Evolutionary conservation across 2,797 vertebrate genomes (phyloP).

Genomic region (Sebastes umbrosus): DNA sequence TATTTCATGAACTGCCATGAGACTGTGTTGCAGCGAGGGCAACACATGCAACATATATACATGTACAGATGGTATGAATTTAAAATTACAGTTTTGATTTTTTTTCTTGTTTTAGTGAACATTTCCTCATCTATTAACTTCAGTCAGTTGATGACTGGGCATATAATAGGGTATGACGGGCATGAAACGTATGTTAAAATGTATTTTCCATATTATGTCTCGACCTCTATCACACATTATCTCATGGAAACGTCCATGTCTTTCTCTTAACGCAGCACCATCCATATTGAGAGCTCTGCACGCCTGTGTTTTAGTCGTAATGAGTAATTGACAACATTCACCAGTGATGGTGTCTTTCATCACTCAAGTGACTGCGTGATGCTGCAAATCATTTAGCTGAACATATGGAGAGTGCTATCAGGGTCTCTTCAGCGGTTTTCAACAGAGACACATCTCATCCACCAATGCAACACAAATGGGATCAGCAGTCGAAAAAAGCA

Average conservation of each 20-base stretch:
- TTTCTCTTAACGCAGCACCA: slow-evolving; percentile 18
- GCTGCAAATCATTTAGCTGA: slow-evolving; percentile 65
- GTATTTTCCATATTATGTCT: neutral
- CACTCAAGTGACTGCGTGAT: slow-evolving; percentile 59
- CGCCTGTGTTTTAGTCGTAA: slow-evolving; percentile 36
- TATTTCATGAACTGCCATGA: too few species aligned
- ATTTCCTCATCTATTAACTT: neutral
- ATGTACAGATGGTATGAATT: neutral
- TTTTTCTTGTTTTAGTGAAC: neutral
- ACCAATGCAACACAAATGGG: slow-evolving; percentile 44
- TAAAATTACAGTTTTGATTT: slow-evolving; percentile 11
- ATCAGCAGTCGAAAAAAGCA: slow-evolving; percentile 28
- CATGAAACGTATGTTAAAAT: neutral
- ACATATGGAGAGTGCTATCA: slow-evolving; percentile 69
- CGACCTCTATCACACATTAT: slow-evolving; percentile 6
- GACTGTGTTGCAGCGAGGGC: neutral
- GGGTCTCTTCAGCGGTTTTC: slow-evolving; percentile 61
- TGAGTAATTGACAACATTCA: slow-evolving; percentile 57
- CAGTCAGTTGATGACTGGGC: neutral
- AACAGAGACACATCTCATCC: slow-evolving; percentile 50
- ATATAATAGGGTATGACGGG: neutral
- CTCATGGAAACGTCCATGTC: neutral
- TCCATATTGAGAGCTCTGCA: neutral
- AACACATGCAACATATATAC: neutral
- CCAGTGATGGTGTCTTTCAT: slow-evolving; percentile 58